Percentiles rank a stretch among this genome's conserved stretches.
phyloP scores from a whole-genome alignment of 30 jellyfish, hydroid and myxozoan species.

The Pelagia noctiluca region DNA sequence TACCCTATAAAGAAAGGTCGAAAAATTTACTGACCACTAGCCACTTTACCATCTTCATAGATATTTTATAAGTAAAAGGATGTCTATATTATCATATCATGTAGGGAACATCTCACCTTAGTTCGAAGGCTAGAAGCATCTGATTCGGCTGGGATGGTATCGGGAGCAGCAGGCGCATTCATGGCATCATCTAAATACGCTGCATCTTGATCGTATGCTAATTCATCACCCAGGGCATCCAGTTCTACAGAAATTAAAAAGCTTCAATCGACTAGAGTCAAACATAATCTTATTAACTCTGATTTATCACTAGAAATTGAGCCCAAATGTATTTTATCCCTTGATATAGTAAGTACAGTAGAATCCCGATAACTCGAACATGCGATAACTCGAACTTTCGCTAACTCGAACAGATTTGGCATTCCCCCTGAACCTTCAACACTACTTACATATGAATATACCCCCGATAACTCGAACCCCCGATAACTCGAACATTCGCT shows the following conservation, averaged over 20 bases:
- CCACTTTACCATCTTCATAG: background rate
- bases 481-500: too few relatives aligned
- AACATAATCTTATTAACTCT: too few relatives aligned
- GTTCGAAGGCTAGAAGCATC: constrained; percentile 83
- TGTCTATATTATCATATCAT: background rate
- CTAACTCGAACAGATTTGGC: too few relatives aligned
- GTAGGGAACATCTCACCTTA: constrained; percentile 48
- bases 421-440: too few relatives aligned
- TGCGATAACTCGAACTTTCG: too few relatives aligned
- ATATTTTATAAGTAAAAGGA: background rate
- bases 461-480: too few relatives aligned
- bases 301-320: too few relatives aligned
- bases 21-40: background rate
- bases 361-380: too few relatives aligned
- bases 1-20: too few relatives aligned
- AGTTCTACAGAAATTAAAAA: constrained; percentile 56
- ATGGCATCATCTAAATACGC: constrained; percentile 98
- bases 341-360: too few relatives aligned
- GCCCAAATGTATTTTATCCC: too few relatives aligned
- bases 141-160: constrained; percentile 83
- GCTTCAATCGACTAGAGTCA: background rate
- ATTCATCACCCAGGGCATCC: constrained; percentile 97
- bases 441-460: too few relatives aligned
- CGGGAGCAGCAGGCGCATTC: constrained; percentile 97
- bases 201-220: constrained; percentile 92